These are phyloP conservation scores for Tauraco erythrolophus DNA, from an alignment of 2,113 vertebrate genomes.

Conservation along the genomic window DNA sequence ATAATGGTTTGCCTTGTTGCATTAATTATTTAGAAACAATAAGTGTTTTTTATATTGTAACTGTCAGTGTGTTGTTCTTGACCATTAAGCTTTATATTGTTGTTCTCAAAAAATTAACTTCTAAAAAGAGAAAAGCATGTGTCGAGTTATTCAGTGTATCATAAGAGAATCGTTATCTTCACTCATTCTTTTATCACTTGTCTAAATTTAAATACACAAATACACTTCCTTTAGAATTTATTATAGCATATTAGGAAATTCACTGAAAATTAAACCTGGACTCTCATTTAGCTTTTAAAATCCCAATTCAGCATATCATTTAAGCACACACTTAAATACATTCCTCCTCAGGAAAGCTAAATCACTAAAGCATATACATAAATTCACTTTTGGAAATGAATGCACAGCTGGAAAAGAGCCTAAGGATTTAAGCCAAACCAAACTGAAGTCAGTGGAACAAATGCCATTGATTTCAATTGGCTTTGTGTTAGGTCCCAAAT, in stretches of 20 bases:
- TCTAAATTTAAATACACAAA: neutral
- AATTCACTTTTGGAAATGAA: neutral
- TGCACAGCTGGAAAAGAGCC: neutral
- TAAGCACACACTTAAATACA: neutral
- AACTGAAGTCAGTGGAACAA: neutral
- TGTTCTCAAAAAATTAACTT: conserved; percentile 1
- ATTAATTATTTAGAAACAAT: neutral
- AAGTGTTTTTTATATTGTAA: neutral
- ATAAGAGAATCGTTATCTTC: neutral
- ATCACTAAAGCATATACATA: neutral
- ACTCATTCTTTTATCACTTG: neutral
- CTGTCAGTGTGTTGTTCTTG: neutral
- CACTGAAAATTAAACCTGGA: neutral
- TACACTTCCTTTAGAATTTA: neutral
- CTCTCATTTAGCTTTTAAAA: neutral
- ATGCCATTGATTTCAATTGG: neutral
- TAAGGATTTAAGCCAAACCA: neutral
- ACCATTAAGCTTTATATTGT: conserved; percentile 3
- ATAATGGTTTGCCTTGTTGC: neutral
- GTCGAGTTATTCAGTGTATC: neutral
- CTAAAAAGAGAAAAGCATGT: neutral
- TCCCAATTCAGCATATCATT: neutral
- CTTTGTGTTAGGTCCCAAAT: neutral
- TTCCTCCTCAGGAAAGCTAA: neutral
- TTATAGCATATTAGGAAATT: neutral